Evolutionary conservation across 2,888 invertebrate genomes (phyloP).

Genomic region (Acleris sparsana): DNA sequence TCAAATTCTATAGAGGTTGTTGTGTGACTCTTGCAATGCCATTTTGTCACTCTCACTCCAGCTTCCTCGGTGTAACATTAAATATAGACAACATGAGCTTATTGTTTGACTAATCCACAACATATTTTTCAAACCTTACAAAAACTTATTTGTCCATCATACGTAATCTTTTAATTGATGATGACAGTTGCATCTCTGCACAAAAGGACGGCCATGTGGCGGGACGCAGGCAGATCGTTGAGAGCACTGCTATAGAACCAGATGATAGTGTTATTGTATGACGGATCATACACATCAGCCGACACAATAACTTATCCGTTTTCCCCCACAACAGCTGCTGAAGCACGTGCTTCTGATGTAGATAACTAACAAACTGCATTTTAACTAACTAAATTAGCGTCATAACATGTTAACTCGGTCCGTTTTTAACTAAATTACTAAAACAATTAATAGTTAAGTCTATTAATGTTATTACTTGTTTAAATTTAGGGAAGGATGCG

Average conservation of each 20-base stretch:
- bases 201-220: conserved; percentile 43
- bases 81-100: neutral
- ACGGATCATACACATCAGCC: conserved; percentile 56
- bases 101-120: neutral
- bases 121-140: neutral
- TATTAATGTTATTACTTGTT: conserved; percentile 57
- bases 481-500: conserved; percentile 53
- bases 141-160: conserved; percentile 8
- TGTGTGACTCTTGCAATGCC: too few species aligned
- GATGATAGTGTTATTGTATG: conserved; percentile 59
- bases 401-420: conserved; percentile 59
- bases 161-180: conserved; percentile 31
- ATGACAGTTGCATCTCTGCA: conserved; percentile 39
- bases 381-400: conserved; percentile 51
- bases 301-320: conserved; percentile 57
- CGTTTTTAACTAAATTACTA: conserved; percentile 64
- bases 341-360: conserved; percentile 48
- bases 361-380: conserved; percentile 31
- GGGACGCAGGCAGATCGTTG: conserved; percentile 44
- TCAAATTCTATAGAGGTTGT: too few species aligned
- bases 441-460: conserved; percentile 57
- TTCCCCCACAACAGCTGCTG: conserved; percentile 66
- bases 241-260: conserved; percentile 50
- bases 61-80: too few species aligned
- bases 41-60: too few species aligned